These are phyloP conservation scores for Sternotherus odoratus DNA, from an alignment of 2,797 vertebrate species.

Conservation along the genomic window DNA sequence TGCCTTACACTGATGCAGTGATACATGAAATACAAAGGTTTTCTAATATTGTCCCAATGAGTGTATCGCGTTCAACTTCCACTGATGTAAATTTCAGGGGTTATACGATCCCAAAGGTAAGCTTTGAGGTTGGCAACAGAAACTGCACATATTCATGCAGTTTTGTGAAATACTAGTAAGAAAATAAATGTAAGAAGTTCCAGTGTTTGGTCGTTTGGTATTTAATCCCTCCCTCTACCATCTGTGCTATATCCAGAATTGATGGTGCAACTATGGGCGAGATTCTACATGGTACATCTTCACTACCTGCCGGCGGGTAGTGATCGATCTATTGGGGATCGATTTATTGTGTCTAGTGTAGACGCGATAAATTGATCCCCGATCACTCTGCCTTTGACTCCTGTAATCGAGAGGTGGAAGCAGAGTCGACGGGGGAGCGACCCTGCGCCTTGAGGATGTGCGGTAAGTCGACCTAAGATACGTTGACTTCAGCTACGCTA, in stretches of 20 bases:
- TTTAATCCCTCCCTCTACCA: neutral
- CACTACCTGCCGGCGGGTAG: no score
- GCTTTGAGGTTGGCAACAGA: neutral
- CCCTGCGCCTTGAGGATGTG: no score
- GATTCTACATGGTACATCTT: neutral
- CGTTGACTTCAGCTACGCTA: no score
- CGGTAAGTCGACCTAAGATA: no score
- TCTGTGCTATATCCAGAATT: neutral
- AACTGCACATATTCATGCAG: neutral
- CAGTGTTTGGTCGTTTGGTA: neutral
- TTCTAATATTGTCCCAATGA: slow-evolving; percentile 75
- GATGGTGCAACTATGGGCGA: neutral
- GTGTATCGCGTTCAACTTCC: slow-evolving; percentile 64
- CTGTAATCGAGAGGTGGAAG: no score
- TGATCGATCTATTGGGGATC: no score
- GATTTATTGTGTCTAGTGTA: no score
- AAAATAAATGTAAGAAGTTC: neutral
- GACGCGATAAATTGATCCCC: no score
- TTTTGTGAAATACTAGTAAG: neutral
- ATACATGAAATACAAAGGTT: slow-evolving; percentile 80
- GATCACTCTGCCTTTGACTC: no score
- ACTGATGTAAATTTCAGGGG: slow-evolving; percentile 63
- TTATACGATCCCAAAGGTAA: slow-evolving; percentile 77
- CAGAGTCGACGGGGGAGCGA: no score
- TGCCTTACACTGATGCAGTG: slow-evolving; percentile 80